Base-by-base conservation (phyloP, 2,113 vertebrate genomes). In the Engraulis encrasicolus region DNA sequence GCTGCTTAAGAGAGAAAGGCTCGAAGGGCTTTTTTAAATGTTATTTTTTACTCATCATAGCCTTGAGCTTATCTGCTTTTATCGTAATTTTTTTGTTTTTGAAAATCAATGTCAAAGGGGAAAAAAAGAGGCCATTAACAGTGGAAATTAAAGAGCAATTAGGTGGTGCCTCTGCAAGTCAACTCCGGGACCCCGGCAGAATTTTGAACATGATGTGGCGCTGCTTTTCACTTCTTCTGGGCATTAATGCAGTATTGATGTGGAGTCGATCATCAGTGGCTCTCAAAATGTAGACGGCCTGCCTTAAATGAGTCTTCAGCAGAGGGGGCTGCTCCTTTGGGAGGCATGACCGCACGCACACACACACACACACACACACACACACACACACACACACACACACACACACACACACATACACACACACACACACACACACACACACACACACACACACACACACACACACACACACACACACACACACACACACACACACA, bases 61-160 rank as follows among this genome's bases (percentile, higher is more conserved):
- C 66, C 3, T 34, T 74, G 66, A 45, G 40, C 9, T 45, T 81
- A 50, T 58, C 12, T 50, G 38, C 37, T 80, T 45, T 50, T n/a
- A n/a, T n/a, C n/a, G n/a, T n/a, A n/a, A 15, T 50, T 45, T 2
- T 20, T 80, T 52, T 84, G 14, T 18, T 12, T 9, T 36, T 71
- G 12, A 31, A 15, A 61, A 61, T 9, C 58, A 61, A 20, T 61
- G 66, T 80, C 15, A n/a, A n/a, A n/a, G n/a, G n/a, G n/a, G 18
- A 54, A 23, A 61, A 48, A 79, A 79, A 85, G 82, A 87, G 54
- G 85, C 81, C 61, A 71, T 83, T 83, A 82, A 83, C 79, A 74
- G 82, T 31, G 2, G 48, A 78, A 86, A 86, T 89, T 61, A 84
- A 84, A 90, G 71, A 83, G 20, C 81, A 83, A 82, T 31, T 86